Base-by-base conservation (phyloP, 2,113 vertebrate genomes). In the Potamarius usumacintae region DNA sequence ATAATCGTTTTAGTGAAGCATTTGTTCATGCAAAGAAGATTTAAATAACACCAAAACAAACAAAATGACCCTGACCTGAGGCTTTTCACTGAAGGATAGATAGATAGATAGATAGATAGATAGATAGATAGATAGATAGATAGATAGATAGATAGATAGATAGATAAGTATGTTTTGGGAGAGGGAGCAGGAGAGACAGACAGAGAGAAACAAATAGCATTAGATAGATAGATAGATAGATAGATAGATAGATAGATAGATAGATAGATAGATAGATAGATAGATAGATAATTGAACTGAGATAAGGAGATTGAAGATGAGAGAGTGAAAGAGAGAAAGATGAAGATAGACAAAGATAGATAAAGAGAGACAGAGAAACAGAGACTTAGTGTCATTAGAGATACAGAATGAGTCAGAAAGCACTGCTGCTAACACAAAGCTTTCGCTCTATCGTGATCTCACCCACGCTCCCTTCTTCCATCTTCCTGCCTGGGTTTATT, bases 391-490 rank as follows among this genome's bases (percentile, higher is more conserved):
- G 87, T 82, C 81, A 60, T 88, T 88, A 85, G 87, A 87, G 71
- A 84, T 74, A 79, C 22, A 63, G 53, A 89, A 42, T 67, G 65
- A 88, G 82, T 86, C 85, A 86, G 65, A 88, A 77, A 87, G 86
- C 34, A 65, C 34, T 82, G 18, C 50, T 78, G 50, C 71, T 67
- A 84, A 87, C 30, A 67, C 86, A 87, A 53, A 86, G 85, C 65
- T 81, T 34, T 27, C 11, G 30, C 81, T 34, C 14, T 76, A 62
- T 74, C 42, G 10, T 65, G 50, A 50, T 20, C 81, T 55, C 71
- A 76, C 58, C 60, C 58, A 62, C 72, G 62, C 86, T 18, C 81
- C 48, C 42, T 65, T 48, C 57, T 55, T 74, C 86, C 20, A 76
- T 76, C 71, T 76, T 76, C 11, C 83, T 48, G 67, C 55, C 84